These are phyloP conservation scores for Thamnophis elegans DNA, from an alignment of 2,797 vertebrate species.

Conservation along the genomic window DNA sequence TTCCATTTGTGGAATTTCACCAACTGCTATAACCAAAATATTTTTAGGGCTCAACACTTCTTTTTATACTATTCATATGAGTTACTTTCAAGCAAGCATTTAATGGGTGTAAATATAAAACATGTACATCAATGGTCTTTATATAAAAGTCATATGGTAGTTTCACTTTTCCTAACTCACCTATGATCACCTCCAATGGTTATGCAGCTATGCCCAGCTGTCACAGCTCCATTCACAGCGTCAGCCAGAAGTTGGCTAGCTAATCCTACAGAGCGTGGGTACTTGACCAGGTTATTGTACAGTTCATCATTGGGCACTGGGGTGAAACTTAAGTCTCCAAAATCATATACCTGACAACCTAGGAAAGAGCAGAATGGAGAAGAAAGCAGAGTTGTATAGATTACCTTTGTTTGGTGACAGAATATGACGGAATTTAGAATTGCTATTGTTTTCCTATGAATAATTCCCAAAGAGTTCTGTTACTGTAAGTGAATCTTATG, in stretches of 20 bases:
- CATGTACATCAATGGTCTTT: background rate
- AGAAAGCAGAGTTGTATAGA: background rate
- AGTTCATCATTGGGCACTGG: slow-evolving; percentile 85
- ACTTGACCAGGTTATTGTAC: slow-evolving; percentile 84
- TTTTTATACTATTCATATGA: background rate
- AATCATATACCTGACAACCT: slow-evolving; percentile 91
- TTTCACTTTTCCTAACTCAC: slow-evolving; percentile 65
- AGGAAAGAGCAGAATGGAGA: slow-evolving; percentile 43
- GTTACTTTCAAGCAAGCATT: background rate
- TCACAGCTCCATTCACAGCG: slow-evolving; percentile 83
- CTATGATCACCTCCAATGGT: slow-evolving; percentile 97
- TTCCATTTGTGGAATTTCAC: background rate
- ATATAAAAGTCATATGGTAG: background rate
- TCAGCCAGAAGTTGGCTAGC: slow-evolving; percentile 85
- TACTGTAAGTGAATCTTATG: background rate
- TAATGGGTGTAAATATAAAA: background rate
- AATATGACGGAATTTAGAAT: background rate
- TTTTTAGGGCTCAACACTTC: background rate
- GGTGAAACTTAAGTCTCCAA: slow-evolving; percentile 89
- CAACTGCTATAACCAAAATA: background rate
- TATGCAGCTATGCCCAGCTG: slow-evolving; percentile 86
- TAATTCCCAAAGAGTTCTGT: background rate
- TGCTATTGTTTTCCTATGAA: background rate
- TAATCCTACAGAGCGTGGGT: slow-evolving; percentile 88
- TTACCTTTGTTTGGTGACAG: background rate